phyloP scores from a whole-genome alignment of 2,113 vertebrate species.

The Tupaia tana region DNA sequence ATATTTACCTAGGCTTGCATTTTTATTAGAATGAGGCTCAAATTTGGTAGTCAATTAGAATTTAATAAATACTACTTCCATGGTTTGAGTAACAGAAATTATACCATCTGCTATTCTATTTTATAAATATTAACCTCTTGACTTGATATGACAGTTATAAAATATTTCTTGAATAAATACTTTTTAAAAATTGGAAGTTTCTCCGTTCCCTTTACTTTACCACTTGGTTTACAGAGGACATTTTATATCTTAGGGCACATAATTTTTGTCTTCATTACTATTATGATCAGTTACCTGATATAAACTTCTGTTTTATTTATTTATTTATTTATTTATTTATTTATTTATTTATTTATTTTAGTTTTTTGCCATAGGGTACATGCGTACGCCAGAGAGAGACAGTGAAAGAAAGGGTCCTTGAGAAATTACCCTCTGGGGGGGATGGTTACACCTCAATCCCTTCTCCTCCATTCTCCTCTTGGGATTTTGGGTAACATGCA shows the following conservation, averaged over 20 bases:
- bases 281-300: neutral
- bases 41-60: neutral
- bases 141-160: neutral
- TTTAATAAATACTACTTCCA: neutral
- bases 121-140: neutral
- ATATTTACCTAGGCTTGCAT: neutral
- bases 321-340: neutral
- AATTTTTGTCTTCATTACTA: neutral
- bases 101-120: neutral
- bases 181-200: neutral
- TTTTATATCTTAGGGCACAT: neutral
- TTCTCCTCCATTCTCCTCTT: no score
- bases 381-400: no score
- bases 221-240: neutral
- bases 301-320: neutral
- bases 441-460: no score
- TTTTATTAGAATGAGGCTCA: slow-evolving; percentile 16
- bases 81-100: neutral
- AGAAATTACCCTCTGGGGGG: no score
- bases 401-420: no score
- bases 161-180: neutral
- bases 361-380: no score
- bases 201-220: neutral
- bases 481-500: no score
- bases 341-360: no score